Percentiles rank a stretch among this genome's conserved stretches.
Conservation (phyloP, 2,113 vertebrate genomes). For the Ailuropoda melanoleuca region DNA sequence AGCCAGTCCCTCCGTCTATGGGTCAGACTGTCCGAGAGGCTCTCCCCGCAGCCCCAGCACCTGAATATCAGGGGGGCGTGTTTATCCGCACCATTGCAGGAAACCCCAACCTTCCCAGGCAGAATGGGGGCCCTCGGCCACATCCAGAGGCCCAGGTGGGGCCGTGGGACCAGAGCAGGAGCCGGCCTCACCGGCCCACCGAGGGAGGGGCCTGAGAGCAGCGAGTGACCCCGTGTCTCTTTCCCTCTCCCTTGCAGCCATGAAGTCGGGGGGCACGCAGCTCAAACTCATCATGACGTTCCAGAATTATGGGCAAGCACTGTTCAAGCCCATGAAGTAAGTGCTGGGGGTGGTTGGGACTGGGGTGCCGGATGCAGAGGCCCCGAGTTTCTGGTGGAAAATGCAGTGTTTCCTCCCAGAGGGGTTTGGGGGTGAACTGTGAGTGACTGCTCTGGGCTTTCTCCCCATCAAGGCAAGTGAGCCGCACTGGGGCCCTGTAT, state of each 20-base stretch:
- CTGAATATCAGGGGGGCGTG: no score
- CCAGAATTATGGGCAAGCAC: slow-evolving; percentile 98
- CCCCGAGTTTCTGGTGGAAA: fast-evolving
- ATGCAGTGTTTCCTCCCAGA: not conserved
- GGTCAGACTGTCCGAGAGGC: not conserved
- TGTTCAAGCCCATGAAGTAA: slow-evolving; percentile 99
- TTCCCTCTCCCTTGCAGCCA: slow-evolving; percentile 85
- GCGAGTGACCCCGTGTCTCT: not conserved
- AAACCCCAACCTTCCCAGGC: not conserved
- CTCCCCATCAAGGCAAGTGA: fast-evolving
- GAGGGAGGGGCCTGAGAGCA: not conserved
- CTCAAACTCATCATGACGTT: slow-evolving; percentile 99
- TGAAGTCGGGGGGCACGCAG: slow-evolving; percentile 99
- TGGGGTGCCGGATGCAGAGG: fast-evolving
- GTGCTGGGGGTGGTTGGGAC: slow-evolving; percentile 65
- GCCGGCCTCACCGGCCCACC: not conserved
- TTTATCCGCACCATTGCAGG: fast-evolving
- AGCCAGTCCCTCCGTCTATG: not conserved
- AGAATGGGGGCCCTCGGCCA: fast-evolving
- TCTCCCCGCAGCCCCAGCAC: fast-evolving
- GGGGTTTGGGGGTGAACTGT: not conserved
- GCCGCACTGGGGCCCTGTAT: no score
- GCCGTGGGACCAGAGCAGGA: fast-evolving
- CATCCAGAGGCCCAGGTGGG: not conserved
- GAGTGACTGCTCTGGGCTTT: not conserved